Percentiles rank a stretch among this genome's conserved stretches.
phyloP scores from a whole-genome alignment of 2,113 vertebrate species.

The Eublepharis macularius region DNA sequence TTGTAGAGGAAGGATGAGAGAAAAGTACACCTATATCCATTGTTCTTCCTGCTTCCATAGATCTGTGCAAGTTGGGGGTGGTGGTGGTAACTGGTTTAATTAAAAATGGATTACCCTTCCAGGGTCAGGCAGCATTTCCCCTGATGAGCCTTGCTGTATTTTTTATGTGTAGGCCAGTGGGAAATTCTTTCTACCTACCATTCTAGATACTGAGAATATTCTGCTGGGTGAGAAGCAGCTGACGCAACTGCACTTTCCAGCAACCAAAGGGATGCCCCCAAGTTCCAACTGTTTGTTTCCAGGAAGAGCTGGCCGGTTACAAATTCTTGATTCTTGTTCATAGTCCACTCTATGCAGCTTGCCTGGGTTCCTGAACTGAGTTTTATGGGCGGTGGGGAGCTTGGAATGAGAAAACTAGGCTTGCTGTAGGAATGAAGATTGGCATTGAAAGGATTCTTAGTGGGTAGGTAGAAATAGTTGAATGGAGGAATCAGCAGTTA shows the following conservation, averaged over 20 bases:
- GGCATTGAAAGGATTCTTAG: background rate
- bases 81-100: background rate
- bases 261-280: background rate
- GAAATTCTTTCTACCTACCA: background rate
- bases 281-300: background rate
- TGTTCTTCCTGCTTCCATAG: background rate
- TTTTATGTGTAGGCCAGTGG: background rate
- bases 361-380: background rate
- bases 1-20: background rate
- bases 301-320: background rate
- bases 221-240: background rate
- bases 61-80: no score
- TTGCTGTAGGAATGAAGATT: background rate
- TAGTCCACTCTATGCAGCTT: background rate
- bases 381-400: background rate
- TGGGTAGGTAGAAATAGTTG: background rate
- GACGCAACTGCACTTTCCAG: background rate
- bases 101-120: background rate
- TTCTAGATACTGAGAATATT: background rate
- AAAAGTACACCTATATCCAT: background rate
- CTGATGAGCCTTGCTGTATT: background rate
- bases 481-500: background rate
- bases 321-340: background rate
- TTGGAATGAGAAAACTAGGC: no score
- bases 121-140: background rate